phyloP scores from a whole-genome alignment of 2,797 vertebrate genomes.

The Xyrichtys novacula region DNA sequence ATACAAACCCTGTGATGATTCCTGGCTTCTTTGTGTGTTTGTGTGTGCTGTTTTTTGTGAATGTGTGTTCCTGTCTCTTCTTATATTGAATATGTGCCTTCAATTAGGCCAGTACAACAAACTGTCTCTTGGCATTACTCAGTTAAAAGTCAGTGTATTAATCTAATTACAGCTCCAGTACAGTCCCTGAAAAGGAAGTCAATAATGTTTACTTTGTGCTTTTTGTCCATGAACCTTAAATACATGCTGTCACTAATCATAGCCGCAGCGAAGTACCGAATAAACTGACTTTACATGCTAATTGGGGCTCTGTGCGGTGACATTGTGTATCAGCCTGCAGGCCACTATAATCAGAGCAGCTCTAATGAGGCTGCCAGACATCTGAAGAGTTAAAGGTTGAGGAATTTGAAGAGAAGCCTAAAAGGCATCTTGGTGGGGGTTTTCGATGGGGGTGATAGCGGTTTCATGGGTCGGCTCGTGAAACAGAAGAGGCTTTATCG shows the following conservation, averaged over 20 bases:
- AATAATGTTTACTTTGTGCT: constrained; percentile 15
- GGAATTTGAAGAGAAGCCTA: neutral
- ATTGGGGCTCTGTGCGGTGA: neutral
- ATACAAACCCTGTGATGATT: constrained; percentile 10
- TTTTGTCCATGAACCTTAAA: neutral
- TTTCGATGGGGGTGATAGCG: no score
- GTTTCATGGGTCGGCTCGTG: no score
- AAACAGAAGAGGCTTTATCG: no score
- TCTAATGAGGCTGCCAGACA: constrained; percentile 1
- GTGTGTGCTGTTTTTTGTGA: constrained; percentile 18
- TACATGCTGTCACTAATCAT: neutral
- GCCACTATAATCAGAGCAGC: neutral
- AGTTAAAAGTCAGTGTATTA: neutral
- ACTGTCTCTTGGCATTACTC: neutral
- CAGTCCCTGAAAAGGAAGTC: neutral
- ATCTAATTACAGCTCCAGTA: neutral
- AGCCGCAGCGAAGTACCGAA: constrained; percentile 24
- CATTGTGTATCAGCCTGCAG: neutral
- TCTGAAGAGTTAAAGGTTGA: neutral
- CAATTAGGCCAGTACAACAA: neutral
- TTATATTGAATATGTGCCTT: constrained; percentile 1
- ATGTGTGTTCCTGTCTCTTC: no score
- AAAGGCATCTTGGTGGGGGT: neutral
- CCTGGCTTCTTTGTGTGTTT: constrained; percentile 5
- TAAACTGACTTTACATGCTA: neutral